A percentile compares a stretch with the other conserved stretches of the same genome.
These are phyloP conservation scores for Sanderia malayensis DNA, from an alignment of 30 jellyfish, hydroid and myxozoan species.

Conservation along the genomic window DNA sequence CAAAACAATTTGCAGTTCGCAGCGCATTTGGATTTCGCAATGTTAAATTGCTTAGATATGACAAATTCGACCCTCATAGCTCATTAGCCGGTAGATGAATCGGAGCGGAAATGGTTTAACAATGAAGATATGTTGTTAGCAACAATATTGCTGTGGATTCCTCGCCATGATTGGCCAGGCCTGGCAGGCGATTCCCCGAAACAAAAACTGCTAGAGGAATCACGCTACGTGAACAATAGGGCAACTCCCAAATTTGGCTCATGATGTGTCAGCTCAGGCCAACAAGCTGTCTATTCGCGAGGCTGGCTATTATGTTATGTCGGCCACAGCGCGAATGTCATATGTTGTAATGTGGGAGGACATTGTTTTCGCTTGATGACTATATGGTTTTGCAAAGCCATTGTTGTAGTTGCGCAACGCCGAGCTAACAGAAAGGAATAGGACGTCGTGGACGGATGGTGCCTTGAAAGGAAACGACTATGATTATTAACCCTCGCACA, in stretches of 20 bases:
- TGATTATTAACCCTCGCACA: too few species aligned
- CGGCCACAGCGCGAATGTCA: constrained; percentile 67
- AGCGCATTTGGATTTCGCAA: too few species aligned
- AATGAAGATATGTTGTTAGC: constrained; percentile 31
- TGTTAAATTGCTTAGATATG: constrained; percentile 33
- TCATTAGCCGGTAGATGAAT: constrained; percentile 45
- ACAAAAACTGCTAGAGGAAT: constrained; percentile 20
- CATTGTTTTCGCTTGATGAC: constrained; percentile 64
- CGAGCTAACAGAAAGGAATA: constrained; percentile 50
- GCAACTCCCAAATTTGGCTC: constrained; percentile 77
- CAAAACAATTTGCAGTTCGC: too few species aligned
- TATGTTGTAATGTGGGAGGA: constrained; percentile 82
- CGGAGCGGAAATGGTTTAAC: constrained; percentile 63
- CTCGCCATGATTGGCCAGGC: constrained; percentile 41
- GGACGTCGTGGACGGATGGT: too few species aligned
- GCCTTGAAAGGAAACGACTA: too few species aligned
- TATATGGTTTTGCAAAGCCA: constrained; percentile 10
- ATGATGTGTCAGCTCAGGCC: constrained; percentile 90
- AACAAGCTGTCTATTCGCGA: constrained; percentile 51
- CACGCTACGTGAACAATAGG: constrained; percentile 47
- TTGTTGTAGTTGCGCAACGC: constrained; percentile 80
- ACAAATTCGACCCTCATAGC: constrained; percentile 48
- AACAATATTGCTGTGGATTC: constrained; percentile 33
- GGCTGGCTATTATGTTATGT: constrained; percentile 37
- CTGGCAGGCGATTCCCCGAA: constrained; percentile 43